Base-by-base conservation (phyloP, 2,888 invertebrate species). In the Epirrita christyi region DNA sequence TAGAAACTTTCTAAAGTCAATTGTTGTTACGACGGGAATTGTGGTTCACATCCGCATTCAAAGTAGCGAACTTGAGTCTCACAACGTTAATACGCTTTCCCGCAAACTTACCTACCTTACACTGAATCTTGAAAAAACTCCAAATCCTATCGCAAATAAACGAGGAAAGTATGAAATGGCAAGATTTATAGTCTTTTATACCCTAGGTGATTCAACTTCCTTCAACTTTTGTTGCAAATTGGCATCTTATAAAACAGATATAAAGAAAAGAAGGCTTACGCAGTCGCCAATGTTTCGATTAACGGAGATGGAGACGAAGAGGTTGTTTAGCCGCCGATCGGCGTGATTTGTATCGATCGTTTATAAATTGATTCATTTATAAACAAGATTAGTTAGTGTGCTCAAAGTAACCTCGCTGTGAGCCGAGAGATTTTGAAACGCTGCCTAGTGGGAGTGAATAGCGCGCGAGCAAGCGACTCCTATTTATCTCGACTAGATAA, bases 401-500 rank as follows among this genome's bases (percentile, higher is more conserved):
- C 68, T 72, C 43, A 47, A 76, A 67, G 67, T 66, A 71, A 79
- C 75, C 76, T 72, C 75, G 75, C 73, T 73, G 76, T 71, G 71
- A 75, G 72, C 73, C 64, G 71, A 71, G 72, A 76, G 76, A 79
- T 81, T 82, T 81, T 73, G 75, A 71, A 83, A 79, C 65, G 71
- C 72, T 65, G 66, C 73, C 68, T 67, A 73, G 71, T 68, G 65
- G 72, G 70, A 73, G 71, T 75, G 81, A 80, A 78, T 73, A 68
- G 76, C 72, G 71, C 72, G 70, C 72, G 70, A 71, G 75, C 70
- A 73, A 76, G 74, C 80, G 80, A 78, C 80, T 78, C 69, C 81
- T 85, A 86, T 86, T 85, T 86, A 86, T 86, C 86, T 86, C 81
- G 78, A 81, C 83, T 76, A 84, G 86, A 87, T 87, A 87, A 87